Base-by-base conservation (phyloP, 2,797 vertebrate genomes). In the Avahi laniger region DNA sequence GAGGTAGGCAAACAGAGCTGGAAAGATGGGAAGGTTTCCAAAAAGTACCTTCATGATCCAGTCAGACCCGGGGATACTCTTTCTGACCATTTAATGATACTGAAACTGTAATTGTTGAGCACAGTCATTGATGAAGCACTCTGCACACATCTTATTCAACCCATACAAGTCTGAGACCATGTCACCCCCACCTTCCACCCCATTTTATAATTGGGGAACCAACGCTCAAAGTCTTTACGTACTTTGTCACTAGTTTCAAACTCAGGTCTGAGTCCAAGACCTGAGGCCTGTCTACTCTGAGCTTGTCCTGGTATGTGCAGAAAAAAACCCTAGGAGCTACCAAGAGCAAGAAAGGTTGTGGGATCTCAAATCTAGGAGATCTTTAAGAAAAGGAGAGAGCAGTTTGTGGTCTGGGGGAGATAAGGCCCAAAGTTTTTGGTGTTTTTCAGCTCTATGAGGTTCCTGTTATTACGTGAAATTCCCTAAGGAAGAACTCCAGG, bases 101-200 rank as follows among this genome's bases (percentile, higher is more conserved):
- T 41, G 35, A 93, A 72, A 30, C 46, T 54, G 8, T 4, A 38
- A 33, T 0, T 28, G 72, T 2, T 75, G 38, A 48, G 41, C 54
- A 50, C 4, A 30, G 86, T 38, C 13, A 43, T 0, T 70, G 57
- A 35, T 2, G 7, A 35, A 52, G 72, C 50, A 46, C 11, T 26
- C 33, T 48, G 28, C 14, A 59, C 1, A 4, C 1, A 20, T 13
- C 73, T 65, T 41, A 88, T 22, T 84, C 69, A 80, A 88, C 38
- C 30, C 15, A 8, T 70, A 69, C 1, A 61, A 41, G 28, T 41
- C 30, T 22, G 35, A 72, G 41, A 91, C 10, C 28, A 4, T 9
- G 30, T 80, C 18, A 20, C 17, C 6, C 0, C 7, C 11, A 22
- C 1, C 3, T n/a, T 2, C 2, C 13, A 1, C 30, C 15, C 43